Evolutionary conservation across 2,797 vertebrate genomes (phyloP).

Genomic region (Enteromius argenteus): DNA sequence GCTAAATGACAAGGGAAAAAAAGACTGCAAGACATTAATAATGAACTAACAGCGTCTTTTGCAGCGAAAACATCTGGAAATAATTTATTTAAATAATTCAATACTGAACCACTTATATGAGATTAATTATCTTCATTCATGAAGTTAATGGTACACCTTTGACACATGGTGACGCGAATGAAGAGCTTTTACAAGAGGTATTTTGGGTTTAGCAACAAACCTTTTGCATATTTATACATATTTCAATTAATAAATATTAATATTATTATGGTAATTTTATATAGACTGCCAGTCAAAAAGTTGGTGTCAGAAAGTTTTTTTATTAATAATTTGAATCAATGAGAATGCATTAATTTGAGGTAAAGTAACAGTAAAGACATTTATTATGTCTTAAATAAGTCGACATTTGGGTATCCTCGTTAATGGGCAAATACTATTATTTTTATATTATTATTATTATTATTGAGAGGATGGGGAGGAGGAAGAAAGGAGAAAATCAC

Average conservation of each 20-base stretch:
- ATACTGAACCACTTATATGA: not conserved
- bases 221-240: not conserved
- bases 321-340: not conserved
- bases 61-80: not conserved
- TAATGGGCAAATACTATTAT: no score
- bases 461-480: no score
- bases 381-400: not conserved
- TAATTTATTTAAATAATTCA: not conserved
- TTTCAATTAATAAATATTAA: not conserved
- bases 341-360: not conserved
- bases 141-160: slow-evolving; percentile 6
- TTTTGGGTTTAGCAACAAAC: not conserved
- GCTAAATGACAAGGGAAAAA: not conserved
- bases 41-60: slow-evolving; percentile 10
- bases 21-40: not conserved
- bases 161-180: not conserved
- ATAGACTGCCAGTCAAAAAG: not conserved
- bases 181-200: not conserved
- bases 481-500: no score
- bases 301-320: not conserved
- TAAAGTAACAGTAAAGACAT: not conserved
- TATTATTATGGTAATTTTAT: not conserved
- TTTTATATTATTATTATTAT: no score
- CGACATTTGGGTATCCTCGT: no score
- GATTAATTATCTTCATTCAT: not conserved